Conservation (phyloP, 2,797 vertebrate species). For the Pogoniulus pusillus region DNA sequence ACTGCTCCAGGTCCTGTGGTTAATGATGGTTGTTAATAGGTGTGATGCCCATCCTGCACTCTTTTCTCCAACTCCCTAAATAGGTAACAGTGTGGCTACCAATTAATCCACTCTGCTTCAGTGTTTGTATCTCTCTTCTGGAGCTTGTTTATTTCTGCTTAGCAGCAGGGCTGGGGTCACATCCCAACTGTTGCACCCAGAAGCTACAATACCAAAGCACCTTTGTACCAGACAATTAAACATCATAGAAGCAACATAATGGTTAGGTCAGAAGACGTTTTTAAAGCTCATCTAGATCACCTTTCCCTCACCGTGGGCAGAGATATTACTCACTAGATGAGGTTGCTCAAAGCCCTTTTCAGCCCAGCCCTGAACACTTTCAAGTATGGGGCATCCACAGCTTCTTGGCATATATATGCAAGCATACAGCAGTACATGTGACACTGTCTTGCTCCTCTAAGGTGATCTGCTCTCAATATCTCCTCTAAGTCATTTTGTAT, state of each 20-base stretch:
- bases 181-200: accelerated
- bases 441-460: background rate
- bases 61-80: accelerated
- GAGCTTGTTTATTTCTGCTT: background rate
- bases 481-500: background rate
- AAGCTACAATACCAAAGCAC: background rate
- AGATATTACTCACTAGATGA: background rate
- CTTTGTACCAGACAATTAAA: background rate
- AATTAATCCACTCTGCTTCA: background rate
- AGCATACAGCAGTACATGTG: accelerated
- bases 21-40: background rate
- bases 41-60: background rate
- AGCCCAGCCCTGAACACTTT: background rate
- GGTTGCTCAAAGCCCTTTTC: background rate
- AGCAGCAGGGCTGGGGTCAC: background rate
- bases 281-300: background rate
- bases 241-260: background rate
- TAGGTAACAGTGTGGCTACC: background rate
- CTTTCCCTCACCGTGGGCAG: no score
- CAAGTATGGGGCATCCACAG: background rate
- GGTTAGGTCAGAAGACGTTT: background rate
- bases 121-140: background rate
- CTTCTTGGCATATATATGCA: background rate
- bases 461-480: background rate
- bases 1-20: background rate